phyloP scores from a whole-genome alignment of 2,797 vertebrate genomes.

The Podarcis siculus region DNA sequence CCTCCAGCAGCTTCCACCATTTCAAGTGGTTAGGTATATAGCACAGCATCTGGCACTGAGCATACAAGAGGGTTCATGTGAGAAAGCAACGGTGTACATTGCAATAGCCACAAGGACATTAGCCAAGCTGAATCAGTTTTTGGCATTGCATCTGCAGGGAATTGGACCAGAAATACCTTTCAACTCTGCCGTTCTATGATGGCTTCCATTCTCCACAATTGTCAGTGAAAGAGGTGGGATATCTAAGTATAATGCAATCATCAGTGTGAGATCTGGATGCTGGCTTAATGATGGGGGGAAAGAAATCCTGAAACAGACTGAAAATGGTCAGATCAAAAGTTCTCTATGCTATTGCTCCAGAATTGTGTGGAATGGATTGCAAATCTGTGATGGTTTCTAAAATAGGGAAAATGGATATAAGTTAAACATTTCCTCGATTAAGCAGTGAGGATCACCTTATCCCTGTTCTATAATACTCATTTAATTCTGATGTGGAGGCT shows the following conservation, averaged over 20 bases:
- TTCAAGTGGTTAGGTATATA: no score
- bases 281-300: not conserved
- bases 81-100: no score
- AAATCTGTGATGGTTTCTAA: not conserved
- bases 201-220: no score
- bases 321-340: not conserved
- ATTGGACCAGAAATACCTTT: no score
- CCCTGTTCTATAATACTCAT: not conserved
- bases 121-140: no score
- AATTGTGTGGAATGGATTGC: not conserved
- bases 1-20: no score
- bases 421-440: not conserved
- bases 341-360: no score
- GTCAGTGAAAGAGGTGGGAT: not conserved
- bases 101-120: no score
- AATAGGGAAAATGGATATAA: not conserved
- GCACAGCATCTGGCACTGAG: no score
- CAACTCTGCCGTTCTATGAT: no score
- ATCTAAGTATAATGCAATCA: not conserved
- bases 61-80: no score
- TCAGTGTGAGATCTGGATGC: not conserved
- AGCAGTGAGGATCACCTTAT: not conserved
- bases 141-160: no score
- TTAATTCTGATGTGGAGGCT: not conserved
- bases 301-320: not conserved